These are phyloP conservation scores for Coleophora flavipennella DNA, from an alignment of 2,888 invertebrate genomes.

Conservation along the genomic window DNA sequence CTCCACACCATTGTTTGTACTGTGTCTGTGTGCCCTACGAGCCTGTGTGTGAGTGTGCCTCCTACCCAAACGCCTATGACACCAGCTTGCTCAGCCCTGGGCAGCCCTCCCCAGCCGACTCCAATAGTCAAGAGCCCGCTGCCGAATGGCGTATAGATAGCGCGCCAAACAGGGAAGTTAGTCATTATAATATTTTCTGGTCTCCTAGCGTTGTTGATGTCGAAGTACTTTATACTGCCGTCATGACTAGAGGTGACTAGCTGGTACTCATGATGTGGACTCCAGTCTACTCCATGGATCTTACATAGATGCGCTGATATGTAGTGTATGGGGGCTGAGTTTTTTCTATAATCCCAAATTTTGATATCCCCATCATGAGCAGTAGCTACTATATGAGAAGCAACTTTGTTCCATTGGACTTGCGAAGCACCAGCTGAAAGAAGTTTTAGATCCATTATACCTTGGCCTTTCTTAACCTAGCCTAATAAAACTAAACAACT, in stretches of 20 bases:
- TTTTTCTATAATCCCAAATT: constrained; percentile 95
- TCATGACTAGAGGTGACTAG: constrained; percentile 95
- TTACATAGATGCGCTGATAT: constrained; percentile 91
- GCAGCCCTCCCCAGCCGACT: constrained; percentile 86
- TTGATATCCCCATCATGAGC: constrained; percentile 97
- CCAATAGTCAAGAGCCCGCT: constrained; percentile 93
- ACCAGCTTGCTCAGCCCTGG: constrained; percentile 84
- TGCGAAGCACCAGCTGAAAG: constrained; percentile 88
- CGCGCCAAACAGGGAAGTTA: constrained; percentile 92
- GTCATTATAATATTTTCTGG: constrained; percentile 89
- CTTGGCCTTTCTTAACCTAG: too few relatives aligned
- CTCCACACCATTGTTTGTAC: constrained; percentile 97
- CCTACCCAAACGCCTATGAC: constrained; percentile 70
- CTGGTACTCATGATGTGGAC: constrained; percentile 86
- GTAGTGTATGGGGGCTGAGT: constrained; percentile 89
- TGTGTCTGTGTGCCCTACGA: constrained; percentile 95
- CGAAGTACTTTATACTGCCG: constrained; percentile 95
- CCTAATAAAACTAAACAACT: not conserved
- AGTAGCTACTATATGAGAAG: constrained; percentile 88
- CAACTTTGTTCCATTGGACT: constrained; percentile 93
- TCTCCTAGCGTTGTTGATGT: constrained; percentile 87
- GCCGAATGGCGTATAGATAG: constrained; percentile 94
- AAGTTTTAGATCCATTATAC: not conserved
- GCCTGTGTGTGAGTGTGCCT: constrained; percentile 85
- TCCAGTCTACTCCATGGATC: constrained; percentile 97